These are phyloP conservation scores for Platerodrilus igneus DNA, from an alignment of 2,888 invertebrate genomes.

Conservation along the genomic window DNA sequence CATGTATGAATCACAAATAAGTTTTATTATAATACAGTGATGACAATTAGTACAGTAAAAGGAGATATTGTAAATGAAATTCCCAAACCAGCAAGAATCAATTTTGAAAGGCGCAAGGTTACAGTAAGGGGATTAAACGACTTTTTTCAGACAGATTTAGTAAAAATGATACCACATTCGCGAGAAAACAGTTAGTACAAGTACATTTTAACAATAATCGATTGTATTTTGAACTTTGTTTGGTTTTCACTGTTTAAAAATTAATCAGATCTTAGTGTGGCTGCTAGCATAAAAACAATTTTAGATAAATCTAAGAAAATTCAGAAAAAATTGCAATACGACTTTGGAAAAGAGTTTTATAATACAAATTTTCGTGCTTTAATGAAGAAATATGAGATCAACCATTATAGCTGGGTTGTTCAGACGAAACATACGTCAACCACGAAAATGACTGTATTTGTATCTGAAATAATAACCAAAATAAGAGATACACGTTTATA, in stretches of 20 bases:
- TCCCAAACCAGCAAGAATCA: slow-evolving; percentile 40
- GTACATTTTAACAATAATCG: slow-evolving; percentile 41
- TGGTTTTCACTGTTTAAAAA: slow-evolving; percentile 39
- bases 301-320: slow-evolving; percentile 13
- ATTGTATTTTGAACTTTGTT: slow-evolving; percentile 43
- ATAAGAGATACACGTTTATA: no score
- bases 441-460: no score
- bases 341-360: slow-evolving; percentile 36
- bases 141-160: slow-evolving; percentile 45
- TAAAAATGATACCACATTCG: slow-evolving; percentile 36
- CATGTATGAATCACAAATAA: no score
- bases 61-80: slow-evolving; percentile 33
- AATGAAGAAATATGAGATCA: slow-evolving; percentile 29
- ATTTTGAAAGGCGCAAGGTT: slow-evolving; percentile 38
- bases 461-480: no score
- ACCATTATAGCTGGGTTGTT: no score
- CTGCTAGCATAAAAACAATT: slow-evolving; percentile 25
- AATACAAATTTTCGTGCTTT: slow-evolving; percentile 30
- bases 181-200: slow-evolving; percentile 36
- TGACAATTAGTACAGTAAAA: no score
- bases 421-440: no score
- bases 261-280: slow-evolving; percentile 35
- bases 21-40: no score
- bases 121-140: slow-evolving; percentile 42
- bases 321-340: slow-evolving; percentile 34